Evolutionary conservation across 2,113 vertebrate genomes (phyloP).

Genomic region (Tenrec ecaudatus): DNA sequence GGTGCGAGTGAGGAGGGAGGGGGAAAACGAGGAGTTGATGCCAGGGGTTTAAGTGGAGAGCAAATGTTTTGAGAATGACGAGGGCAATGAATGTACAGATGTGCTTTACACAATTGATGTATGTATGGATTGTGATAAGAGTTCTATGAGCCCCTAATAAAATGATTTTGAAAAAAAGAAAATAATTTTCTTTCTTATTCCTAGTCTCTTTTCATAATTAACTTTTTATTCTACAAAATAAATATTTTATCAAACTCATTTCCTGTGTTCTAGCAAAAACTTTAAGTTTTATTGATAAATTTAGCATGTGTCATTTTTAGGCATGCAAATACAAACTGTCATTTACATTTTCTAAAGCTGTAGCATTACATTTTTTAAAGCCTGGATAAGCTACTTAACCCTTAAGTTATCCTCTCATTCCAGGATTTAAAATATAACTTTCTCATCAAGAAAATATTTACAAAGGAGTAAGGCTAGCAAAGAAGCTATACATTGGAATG

Average conservation of each 20-base stretch:
- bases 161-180: too few relatives aligned
- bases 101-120: too few relatives aligned
- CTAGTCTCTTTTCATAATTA: conserved; percentile 14
- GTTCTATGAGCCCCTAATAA: too few relatives aligned
- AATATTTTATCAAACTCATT: background rate
- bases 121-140: too few relatives aligned
- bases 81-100: too few relatives aligned
- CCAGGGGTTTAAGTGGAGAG: too few relatives aligned
- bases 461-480: too few relatives aligned
- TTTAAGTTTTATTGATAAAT: background rate
- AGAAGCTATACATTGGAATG: too few relatives aligned
- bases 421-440: too few relatives aligned
- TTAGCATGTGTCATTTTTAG: background rate
- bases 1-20: too few relatives aligned
- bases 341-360: background rate
- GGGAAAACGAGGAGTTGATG: too few relatives aligned
- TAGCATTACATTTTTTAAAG: background rate
- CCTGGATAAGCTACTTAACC: background rate
- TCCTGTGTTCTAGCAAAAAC: background rate
- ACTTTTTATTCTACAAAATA: conserved; percentile 39
- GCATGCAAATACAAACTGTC: background rate
- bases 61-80: too few relatives aligned
- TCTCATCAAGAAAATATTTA: background rate
- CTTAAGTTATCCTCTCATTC: background rate
- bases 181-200: conserved; percentile 22